These are phyloP conservation scores for Xestoiulus laeticollis DNA, from an alignment of 2,888 invertebrate species.

Conservation along the genomic window DNA sequence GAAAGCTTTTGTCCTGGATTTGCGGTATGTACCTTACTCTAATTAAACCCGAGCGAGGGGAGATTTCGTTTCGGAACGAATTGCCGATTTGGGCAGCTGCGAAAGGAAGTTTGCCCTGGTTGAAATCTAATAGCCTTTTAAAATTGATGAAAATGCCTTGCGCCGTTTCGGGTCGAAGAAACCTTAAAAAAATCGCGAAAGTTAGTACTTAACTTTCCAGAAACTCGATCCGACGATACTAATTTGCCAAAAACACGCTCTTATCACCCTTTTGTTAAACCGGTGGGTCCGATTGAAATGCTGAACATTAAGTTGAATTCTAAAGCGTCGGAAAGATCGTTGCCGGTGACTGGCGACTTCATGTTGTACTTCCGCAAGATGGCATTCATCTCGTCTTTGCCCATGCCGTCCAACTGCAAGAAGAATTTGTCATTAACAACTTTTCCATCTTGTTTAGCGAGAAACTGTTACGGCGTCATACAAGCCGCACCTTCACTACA, in stretches of 20 bases:
- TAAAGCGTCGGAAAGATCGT: conserved; percentile 92
- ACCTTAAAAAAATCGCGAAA: conserved; percentile 67
- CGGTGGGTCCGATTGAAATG: conserved; percentile 97
- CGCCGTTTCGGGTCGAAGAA: conserved; percentile 96
- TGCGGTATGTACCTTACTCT: conserved; percentile 73
- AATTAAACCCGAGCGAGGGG: conserved; percentile 93
- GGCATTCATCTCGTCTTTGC: conserved; percentile 84
- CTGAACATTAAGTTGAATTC: conserved; percentile 99
- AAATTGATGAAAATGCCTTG: conserved; percentile 99
- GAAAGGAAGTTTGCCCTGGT: conserved; percentile 94
- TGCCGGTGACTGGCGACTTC: conserved; percentile 94
- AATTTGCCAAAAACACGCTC: background rate
- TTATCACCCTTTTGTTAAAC: conserved; percentile 82
- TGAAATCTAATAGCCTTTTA: conserved; percentile 95
- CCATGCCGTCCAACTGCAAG: conserved; percentile 84
- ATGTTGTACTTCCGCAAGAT: conserved; percentile 88
- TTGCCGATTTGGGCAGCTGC: conserved; percentile 99
- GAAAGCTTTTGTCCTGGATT: background rate
- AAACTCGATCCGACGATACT: too few species aligned
- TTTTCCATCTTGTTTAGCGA: conserved; percentile 14
- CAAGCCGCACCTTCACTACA: conserved; percentile 71
- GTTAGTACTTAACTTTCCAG: background rate
- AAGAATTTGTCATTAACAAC: conserved; percentile 23
- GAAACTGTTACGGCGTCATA: background rate
- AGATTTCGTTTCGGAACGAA: conserved; percentile 99